Evolutionary conservation across 1,140 invertebrate genomes (phyloP).

Genomic region (Heliothis virescens): DNA sequence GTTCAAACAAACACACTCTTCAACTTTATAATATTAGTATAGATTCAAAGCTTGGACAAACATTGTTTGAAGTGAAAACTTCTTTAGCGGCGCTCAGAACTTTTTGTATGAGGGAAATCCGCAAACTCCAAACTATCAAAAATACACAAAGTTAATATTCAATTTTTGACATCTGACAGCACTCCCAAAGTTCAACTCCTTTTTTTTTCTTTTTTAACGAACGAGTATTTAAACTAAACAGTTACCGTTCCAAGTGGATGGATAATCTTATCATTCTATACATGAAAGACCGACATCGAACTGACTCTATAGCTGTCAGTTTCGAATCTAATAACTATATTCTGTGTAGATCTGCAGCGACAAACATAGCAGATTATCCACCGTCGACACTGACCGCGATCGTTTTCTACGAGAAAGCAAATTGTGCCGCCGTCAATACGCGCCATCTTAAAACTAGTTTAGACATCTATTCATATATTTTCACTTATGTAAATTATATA

Average conservation of each 20-base stretch:
- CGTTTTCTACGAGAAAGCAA: constrained; percentile 71
- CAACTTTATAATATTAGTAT: no score
- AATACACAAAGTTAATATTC: no score
- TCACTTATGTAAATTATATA: constrained; percentile 79
- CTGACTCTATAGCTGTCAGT: constrained; percentile 5
- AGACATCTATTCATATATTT: constrained; percentile 71
- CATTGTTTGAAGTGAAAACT: no score
- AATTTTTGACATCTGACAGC: no score
- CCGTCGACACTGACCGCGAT: constrained; percentile 22
- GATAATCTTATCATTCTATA: constrained; percentile 19
- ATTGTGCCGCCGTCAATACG: constrained; percentile 43
- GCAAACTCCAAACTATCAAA: no score
- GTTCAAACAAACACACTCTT: no score
- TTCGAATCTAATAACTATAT: constrained; percentile 28
- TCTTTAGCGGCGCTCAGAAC: no score
- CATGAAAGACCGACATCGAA: neutral
- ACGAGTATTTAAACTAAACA: neutral
- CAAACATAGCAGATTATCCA: constrained; percentile 30
- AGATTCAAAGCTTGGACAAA: no score
- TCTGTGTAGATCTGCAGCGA: constrained; percentile 11
- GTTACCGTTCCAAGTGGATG: neutral
- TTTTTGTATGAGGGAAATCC: no score
- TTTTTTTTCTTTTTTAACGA: neutral
- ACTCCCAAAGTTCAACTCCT: no score
- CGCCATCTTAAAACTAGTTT: constrained; percentile 64